Percentiles rank a stretch among this genome's conserved stretches.
Evolutionary conservation across 2,888 invertebrate species (phyloP).

Genomic region (Epinotia ramella): DNA sequence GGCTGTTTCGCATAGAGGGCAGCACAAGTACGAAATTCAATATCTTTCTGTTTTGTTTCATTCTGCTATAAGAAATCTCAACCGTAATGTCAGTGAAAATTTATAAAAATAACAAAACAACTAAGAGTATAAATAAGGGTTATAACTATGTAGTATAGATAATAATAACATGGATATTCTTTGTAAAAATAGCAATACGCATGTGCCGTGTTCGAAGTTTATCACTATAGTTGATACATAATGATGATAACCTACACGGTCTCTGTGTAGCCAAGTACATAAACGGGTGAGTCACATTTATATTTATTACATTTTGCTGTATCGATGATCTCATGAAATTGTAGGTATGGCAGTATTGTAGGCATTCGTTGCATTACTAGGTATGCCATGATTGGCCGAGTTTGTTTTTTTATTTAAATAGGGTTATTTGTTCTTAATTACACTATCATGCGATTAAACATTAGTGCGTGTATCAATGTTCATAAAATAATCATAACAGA

Average conservation of each 20-base stretch:
- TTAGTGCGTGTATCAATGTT: neutral
- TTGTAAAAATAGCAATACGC: constrained; percentile 60
- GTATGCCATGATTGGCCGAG: constrained; percentile 23
- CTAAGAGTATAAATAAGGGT: neutral
- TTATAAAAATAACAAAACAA: constrained; percentile 16
- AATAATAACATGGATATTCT: constrained; percentile 41
- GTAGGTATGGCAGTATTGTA: constrained; percentile 57
- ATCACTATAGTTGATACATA: constrained; percentile 59
- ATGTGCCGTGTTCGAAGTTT: constrained; percentile 74
- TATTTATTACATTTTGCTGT: constrained; percentile 83
- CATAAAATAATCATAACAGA: neutral
- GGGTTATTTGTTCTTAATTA: constrained; percentile 5
- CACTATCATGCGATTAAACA: constrained; percentile 2
- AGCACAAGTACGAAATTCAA: constrained; percentile 68
- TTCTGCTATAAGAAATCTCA: constrained; percentile 59
- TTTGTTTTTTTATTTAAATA: constrained; percentile 16
- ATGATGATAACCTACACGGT: constrained; percentile 82
- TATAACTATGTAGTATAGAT: neutral
- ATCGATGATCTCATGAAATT: constrained; percentile 83
- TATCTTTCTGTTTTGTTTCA: constrained; percentile 71
- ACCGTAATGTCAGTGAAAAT: constrained; percentile 39
- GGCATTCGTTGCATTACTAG: constrained; percentile 45
- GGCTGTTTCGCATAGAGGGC: constrained; percentile 67
- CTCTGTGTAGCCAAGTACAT: constrained; percentile 77
- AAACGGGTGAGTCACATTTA: constrained; percentile 84